phyloP scores from a whole-genome alignment of 2,113 vertebrate genomes.

The Gallinago undulata region DNA sequence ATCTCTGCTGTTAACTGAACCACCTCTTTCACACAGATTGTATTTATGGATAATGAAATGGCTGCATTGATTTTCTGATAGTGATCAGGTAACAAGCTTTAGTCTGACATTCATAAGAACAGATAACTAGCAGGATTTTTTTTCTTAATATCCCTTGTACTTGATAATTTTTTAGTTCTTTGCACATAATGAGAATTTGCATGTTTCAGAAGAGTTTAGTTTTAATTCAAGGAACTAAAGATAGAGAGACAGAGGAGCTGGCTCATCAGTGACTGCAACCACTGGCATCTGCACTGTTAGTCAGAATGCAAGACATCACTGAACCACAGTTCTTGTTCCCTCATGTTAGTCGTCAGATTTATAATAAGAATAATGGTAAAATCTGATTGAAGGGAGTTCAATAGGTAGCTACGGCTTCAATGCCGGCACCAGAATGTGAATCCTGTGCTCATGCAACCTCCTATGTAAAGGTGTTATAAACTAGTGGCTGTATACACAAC shows the following conservation, averaged over 20 bases:
- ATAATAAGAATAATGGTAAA: neutral
- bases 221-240: neutral
- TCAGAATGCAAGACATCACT: neutral
- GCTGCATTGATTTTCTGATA: neutral
- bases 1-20: neutral
- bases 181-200: neutral
- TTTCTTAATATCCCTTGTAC: neutral
- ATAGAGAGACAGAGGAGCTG: neutral
- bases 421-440: neutral
- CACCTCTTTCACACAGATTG: neutral
- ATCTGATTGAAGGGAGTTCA: neutral
- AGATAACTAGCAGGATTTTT: neutral
- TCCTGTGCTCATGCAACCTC: neutral
- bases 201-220: neutral
- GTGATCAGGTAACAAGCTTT: neutral
- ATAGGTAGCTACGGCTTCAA: neutral
- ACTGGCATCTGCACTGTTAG: neutral
- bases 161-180: neutral
- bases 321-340: neutral
- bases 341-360: neutral
- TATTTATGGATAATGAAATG: neutral
- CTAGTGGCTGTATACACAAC: neutral
- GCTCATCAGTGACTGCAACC: neutral
- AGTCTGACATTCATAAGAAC: neutral
- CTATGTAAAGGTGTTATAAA: neutral